Evolutionary conservation across 1,140 invertebrate species (phyloP).

Genomic region (Drosophila asahinai): DNA sequence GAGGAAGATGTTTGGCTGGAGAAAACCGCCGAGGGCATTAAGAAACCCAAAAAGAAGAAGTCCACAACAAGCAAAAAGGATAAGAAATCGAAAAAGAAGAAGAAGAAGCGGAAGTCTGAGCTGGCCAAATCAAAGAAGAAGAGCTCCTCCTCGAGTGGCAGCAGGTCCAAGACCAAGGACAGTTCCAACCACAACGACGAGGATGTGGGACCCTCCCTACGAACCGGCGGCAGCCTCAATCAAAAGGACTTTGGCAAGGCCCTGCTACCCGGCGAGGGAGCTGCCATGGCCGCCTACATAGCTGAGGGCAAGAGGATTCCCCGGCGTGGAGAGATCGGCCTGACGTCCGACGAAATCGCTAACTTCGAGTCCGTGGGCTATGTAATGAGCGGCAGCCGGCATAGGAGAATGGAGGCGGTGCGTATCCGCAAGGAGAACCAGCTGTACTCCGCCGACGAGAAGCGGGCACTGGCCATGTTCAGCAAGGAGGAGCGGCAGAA

Average conservation of each 20-base stretch:
- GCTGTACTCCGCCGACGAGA: constrained; percentile 99
- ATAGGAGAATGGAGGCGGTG: constrained; percentile 99
- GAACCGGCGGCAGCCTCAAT: constrained; percentile 90
- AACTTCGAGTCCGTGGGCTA: constrained; percentile 97
- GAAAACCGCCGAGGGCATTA: constrained; percentile 76
- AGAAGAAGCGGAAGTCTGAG: constrained; percentile 85
- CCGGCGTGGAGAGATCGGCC: constrained; percentile 98
- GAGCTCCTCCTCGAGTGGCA: constrained; percentile 28
- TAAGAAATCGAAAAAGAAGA: constrained; percentile 88
- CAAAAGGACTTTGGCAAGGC: constrained; percentile 95
- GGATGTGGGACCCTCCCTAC: constrained; percentile 90
- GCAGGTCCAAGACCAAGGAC: constrained; percentile 75
- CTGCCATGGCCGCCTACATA: constrained; percentile 99
- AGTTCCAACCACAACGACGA: constrained; percentile 86
- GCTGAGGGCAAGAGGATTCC: constrained; percentile 99
- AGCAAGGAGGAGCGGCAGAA: constrained; percentile 99
- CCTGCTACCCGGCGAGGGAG: constrained; percentile 96
- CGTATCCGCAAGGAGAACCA: constrained; percentile 99
- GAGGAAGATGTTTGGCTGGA: constrained; percentile 72
- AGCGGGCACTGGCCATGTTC: constrained; percentile 98
- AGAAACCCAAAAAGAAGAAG: constrained; percentile 85
- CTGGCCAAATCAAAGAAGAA: constrained; percentile 55
- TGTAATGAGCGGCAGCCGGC: constrained; percentile 99
- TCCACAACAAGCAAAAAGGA: constrained; percentile 66
- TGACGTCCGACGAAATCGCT: constrained; percentile 98